Evolutionary conservation across 2,888 invertebrate genomes (phyloP), one percentile per base, ranked within the genome.

Genomic region (Nasonia oneida): DNA sequence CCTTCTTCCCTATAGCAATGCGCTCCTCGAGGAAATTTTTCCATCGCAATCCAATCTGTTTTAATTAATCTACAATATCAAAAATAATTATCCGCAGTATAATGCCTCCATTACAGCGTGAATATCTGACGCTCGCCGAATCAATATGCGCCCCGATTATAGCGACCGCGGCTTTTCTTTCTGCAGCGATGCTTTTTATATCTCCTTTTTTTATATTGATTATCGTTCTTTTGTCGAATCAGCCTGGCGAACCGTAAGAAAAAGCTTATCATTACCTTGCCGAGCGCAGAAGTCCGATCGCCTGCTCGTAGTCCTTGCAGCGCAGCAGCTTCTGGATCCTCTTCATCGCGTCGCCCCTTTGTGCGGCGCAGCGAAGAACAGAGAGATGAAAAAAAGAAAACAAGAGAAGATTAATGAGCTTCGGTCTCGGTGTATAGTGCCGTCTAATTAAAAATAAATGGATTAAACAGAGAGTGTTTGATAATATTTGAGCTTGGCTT

Each of bases 291-390:
- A 98, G 94, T 86, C 97, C 96, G 61, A 98, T 95, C 18, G 98
- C 97, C 89, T 96, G 95, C 91, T 97, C 97, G 89, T 96, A 95
- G 89, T 96, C 95, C 85, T 95, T 95, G 80, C 95, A 95, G 76
- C 97, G 95, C 93, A 99, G 94, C 87, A 96, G 94, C 90, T 95
- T 96, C 93, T 98, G 98, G 89, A 98, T 96, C 90, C 95, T 96
- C 92, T 96, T 96, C 97, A 99, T 97, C 86, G 98, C 97, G 91
- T 97, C 96, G 87, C 95, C 95, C 93, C 98, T 98, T 81, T 81
- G 61, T 81, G 14, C 37, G 12, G 67, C 29, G 42, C 42, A 15
- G 33, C 29, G 5, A n/a, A 71, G 23, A 81, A 78, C 64, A 74
- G 71, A 86, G 47, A 78, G 57, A 76, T 73, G 33, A 29, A 37